Base-by-base conservation (phyloP, 92 coral and sea anemone genomes). In the Bergia sp. region DNA sequence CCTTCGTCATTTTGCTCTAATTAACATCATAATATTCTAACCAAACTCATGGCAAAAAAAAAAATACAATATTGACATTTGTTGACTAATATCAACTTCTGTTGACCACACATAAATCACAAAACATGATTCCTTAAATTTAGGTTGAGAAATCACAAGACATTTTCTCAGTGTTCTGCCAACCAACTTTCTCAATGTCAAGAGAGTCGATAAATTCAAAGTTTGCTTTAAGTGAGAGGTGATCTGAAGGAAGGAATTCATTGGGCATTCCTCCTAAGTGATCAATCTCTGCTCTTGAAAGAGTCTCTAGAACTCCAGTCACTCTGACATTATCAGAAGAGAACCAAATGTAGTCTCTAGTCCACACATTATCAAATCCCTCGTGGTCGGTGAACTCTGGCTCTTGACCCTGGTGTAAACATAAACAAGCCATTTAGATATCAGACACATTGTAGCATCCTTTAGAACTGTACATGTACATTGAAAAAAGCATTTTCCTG, bases 331-430 rank as follows among this genome's bases (percentile, higher is more conserved):
- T 38, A 7, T 88, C 82, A 5, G 73, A n/a, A 18, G 91, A 88
- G 71, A 81, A 88, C 87, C 91, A 81, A 37, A 81, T 88, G 39
- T 88, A 88, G 58, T 88, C 91, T 5, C 86, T 61, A 42, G 86
- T 82, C 86, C 86, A 82, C 1, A 82, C 55, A 82, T 82, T 82
- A 2, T 20, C 53, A 39, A 0, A 29, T 5, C 86, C 86, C 40
- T 81, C 86, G 47, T 81, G 86, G 50, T 81, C 73, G 18, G 86
- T 81, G n/a, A 81, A 57, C 73, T 81, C 86, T 20, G 86, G 86
- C 16, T 81, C 73, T 4, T 81, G 37, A 18, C 86, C 86, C 86
- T 81, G 37, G 18, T 29, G 16, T 12, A 79, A 49, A 44, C 40
- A 79, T n/a, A 39, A 74, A 0, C 20, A 39, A 47, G 53, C 53